Evolutionary conservation across 2,113 vertebrate species (phyloP).

Genomic region (Bombycilla garrulus): DNA sequence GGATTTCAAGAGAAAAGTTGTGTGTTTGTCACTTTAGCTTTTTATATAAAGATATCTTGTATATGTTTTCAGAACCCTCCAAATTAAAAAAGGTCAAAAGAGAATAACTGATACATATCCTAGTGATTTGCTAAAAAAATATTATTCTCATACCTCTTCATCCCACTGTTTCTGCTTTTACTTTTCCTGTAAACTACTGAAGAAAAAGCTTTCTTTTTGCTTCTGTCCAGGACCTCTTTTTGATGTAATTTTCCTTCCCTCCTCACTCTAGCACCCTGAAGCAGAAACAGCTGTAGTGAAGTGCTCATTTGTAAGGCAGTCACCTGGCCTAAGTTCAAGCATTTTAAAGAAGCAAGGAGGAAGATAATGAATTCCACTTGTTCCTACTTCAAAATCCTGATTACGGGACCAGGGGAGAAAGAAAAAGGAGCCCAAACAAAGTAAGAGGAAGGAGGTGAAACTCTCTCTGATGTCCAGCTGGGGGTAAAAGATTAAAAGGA

Average conservation of each 20-base stretch:
- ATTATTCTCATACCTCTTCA: neutral
- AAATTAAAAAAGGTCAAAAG: neutral
- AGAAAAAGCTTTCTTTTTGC: neutral
- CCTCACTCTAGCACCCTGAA: neutral
- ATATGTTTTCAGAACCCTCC: neutral
- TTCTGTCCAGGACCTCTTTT: neutral
- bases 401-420: rapidly evolving
- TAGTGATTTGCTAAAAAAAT: neutral
- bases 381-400: neutral
- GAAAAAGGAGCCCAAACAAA: neutral
- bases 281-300: neutral
- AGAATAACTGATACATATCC: neutral
- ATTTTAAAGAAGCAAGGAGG: slow-evolving; percentile 1
- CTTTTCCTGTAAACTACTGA: neutral
- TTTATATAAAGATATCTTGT: neutral
- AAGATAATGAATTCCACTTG: neutral
- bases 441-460: neutral
- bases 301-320: neutral
- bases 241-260: neutral
- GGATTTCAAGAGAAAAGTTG: neutral
- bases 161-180: neutral
- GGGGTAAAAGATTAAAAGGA: neutral
- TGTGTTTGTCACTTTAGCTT: neutral
- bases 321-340: neutral
- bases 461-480: neutral